Evolutionary conservation across 2,113 vertebrate genomes (phyloP), one percentile per base, ranked within the genome.

Genomic region (Phodopus roborovskii): DNA sequence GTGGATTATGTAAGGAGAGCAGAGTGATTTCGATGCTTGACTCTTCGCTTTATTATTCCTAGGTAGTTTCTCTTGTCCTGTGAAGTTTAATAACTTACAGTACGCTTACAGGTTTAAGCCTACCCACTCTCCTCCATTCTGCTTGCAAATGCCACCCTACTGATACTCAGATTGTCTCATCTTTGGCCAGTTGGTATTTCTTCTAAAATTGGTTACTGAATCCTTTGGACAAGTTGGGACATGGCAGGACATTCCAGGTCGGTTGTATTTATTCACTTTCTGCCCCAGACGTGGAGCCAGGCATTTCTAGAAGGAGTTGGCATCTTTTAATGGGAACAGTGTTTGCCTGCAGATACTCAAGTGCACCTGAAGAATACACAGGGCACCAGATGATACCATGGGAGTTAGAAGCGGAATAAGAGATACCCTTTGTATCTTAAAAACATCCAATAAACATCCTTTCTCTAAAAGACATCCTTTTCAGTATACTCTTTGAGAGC

Each of bases 381-480:
- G 48, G 62, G 36, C 5, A 45, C 33, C 53, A 88, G 42, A 10
- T 45, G 30, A 16, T 75, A 71, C 64, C 0, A 1, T 36, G 26
- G 42, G 73, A 42, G 48, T 79, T 39, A 95, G 58, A 94, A 94
- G 50, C 45, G 91, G 20, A 79, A 71, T 73, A 7, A 64, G 53
- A 60, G 50, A 30, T 39, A 3, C 11, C 56, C 28, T 4, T 85
- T 88, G 3, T 81, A 58, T 88, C 96, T 91, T 75, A n/a, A 96
- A 96, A 91, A 50, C 13, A 39, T 26, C 79, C 84, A 22, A 28
- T 58, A 75, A 92, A 82, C 12, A 42, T 84, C n/a, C 87, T 79
- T 93, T 68, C 48, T 95, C 15, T 77, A 71, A 91, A 79, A 79
- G 36, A 19, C 71, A 53, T 22, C 73, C 33, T 94, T 94, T 78